Evolutionary conservation across 2,113 vertebrate species (phyloP).

Genomic region (Psammodynastes pulverulentus): DNA sequence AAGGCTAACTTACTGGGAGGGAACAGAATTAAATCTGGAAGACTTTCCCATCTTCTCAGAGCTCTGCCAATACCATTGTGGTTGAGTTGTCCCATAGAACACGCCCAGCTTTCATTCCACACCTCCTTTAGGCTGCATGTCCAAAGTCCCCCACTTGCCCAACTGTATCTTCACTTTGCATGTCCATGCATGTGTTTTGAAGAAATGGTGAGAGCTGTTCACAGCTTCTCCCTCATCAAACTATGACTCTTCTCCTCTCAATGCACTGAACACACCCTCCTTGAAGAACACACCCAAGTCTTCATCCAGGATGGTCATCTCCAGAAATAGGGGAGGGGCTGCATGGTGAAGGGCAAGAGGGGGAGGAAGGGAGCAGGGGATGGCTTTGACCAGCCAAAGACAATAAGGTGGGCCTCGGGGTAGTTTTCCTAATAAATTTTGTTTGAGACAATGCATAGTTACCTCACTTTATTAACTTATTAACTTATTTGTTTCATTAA

Average conservation of each 20-base stretch:
- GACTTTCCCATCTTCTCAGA: neutral
- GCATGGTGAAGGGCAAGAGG: neutral
- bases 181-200: conserved; percentile 44
- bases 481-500: conserved; percentile 95
- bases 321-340: neutral
- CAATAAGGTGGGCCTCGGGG: conserved; percentile 51
- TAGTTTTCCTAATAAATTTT: conserved; percentile 55
- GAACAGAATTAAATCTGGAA: neutral
- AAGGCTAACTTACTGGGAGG: neutral
- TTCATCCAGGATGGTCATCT: neutral
- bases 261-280: neutral
- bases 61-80: neutral
- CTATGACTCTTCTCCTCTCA: neutral
- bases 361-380: conserved; percentile 40
- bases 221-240: conserved; percentile 1
- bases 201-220: neutral
- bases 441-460: conserved; percentile 70
- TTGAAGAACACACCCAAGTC: neutral
- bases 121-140: conserved; percentile 29
- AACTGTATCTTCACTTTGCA: neutral
- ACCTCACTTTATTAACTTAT: conserved; percentile 92
- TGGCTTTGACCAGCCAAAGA: conserved; percentile 61
- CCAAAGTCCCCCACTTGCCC: conserved; percentile 31
- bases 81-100: neutral
- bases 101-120: neutral